Conservation (phyloP, 1,140 invertebrate genomes). For the Microvelia longipes region DNA sequence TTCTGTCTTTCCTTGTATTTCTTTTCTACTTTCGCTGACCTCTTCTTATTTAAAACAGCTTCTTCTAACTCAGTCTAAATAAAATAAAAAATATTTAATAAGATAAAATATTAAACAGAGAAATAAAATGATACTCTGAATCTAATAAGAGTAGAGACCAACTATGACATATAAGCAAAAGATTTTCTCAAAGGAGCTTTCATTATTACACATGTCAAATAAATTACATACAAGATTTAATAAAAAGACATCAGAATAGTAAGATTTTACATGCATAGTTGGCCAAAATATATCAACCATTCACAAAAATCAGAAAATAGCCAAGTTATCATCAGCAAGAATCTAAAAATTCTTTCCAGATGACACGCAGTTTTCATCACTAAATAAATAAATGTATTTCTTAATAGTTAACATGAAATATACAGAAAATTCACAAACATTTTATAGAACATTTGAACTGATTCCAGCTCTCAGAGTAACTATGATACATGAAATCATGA, state of each 20-base stretch:
- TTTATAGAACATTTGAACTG: too few species aligned
- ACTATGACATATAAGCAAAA: too few species aligned
- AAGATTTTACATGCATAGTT: neutral
- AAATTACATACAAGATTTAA: too few species aligned
- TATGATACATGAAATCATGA: slow-evolving; percentile 15
- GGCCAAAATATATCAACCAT: too few species aligned
- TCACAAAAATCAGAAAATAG: too few species aligned
- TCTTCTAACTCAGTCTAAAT: slow-evolving; percentile 84
- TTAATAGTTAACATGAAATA: too few species aligned
- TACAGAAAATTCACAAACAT: too few species aligned
- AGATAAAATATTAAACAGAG: slow-evolving; percentile 4
- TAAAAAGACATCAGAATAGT: neutral
- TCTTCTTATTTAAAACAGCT: slow-evolving; percentile 80
- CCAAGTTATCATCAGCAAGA: neutral
- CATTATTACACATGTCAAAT: too few species aligned
- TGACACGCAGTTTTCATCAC: neutral
- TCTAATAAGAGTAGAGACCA: too few species aligned
- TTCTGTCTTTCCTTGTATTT: slow-evolving; percentile 89
- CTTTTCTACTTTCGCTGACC: slow-evolving; percentile 79
- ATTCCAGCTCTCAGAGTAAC: slow-evolving; percentile 24
- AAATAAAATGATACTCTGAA: too few species aligned
- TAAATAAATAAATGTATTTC: too few species aligned
- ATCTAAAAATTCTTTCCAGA: neutral
- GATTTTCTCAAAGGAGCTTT: too few species aligned
- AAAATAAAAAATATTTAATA: slow-evolving; percentile 21